A percentile compares a stretch with the other conserved stretches of the same genome.
Conservation (phyloP, 2,113 vertebrate species). For the Geococcyx californianus region DNA sequence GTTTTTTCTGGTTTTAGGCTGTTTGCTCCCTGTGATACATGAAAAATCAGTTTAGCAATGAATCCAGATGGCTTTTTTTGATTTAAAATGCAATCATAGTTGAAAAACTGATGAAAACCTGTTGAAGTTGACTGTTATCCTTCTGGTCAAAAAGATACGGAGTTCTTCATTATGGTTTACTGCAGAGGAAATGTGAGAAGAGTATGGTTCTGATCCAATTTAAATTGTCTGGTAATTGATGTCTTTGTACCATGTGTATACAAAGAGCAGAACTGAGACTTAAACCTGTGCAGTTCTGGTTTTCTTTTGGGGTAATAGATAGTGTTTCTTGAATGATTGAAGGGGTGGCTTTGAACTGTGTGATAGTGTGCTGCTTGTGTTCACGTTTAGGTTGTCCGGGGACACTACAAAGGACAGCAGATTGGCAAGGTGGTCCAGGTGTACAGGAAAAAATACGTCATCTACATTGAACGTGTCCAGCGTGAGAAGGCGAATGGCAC, state of each 20-base stretch:
- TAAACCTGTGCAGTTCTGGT: neutral
- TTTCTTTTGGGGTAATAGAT: neutral
- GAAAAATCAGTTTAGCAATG: neutral
- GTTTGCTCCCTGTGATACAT: neutral
- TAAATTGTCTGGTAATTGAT: neutral
- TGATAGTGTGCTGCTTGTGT: neutral
- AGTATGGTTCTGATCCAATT: accelerated
- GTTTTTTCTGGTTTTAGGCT: neutral
- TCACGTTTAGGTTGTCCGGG: conserved; percentile 84
- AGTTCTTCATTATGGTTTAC: neutral
- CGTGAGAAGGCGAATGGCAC: conserved; percentile 93
- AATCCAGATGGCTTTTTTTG: neutral
- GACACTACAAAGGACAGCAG: conserved; percentile 95
- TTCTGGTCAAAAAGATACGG: neutral
- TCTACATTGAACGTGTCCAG: conserved; percentile 93
- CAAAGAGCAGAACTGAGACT: neutral
- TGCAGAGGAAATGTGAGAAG: too few relatives aligned
- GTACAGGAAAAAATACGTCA: conserved; percentile 93
- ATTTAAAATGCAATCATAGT: neutral
- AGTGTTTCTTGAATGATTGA: accelerated
- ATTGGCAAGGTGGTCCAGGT: conserved; percentile 95
- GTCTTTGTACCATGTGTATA: neutral
- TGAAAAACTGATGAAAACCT: neutral
- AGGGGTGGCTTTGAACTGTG: neutral
- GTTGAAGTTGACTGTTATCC: accelerated